phyloP scores from a whole-genome alignment of 2,113 vertebrate genomes.

The Sinocyclocheilus anshuiensis region DNA sequence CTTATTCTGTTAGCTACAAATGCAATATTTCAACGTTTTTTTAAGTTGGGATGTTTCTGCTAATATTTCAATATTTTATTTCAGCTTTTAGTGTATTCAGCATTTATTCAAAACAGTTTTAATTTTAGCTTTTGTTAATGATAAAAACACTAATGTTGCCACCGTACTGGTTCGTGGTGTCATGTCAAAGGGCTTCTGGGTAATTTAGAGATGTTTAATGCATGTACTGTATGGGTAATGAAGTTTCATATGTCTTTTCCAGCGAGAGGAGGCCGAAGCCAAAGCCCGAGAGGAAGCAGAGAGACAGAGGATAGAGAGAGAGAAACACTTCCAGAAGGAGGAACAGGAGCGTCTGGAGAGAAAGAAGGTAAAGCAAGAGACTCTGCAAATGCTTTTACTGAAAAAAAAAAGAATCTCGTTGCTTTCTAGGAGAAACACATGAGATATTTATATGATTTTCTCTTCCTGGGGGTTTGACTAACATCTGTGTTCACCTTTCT shows the following conservation, averaged over 20 bases:
- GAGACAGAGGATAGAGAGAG: conserved; percentile 86
- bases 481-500: conserved; percentile 53
- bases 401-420: background rate
- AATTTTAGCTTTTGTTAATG: background rate
- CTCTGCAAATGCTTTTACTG: background rate
- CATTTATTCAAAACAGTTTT: background rate
- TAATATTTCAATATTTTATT: background rate
- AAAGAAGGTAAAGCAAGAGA: conserved; percentile 82
- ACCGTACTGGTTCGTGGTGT: background rate
- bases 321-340: conserved; percentile 95
- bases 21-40: background rate
- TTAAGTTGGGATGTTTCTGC: background rate
- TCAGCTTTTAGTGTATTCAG: background rate
- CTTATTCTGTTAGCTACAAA: background rate
- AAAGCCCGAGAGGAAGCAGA: conserved; percentile 84
- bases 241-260: conserved; percentile 9
- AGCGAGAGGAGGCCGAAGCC: conserved; percentile 86
- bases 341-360: conserved; percentile 93
- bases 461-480: conserved; percentile 53
- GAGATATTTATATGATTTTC: background rate
- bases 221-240: background rate
- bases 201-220: background rate
- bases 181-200: too few species aligned
- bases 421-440: conserved; percentile 63
- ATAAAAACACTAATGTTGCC: background rate